Conservation (phyloP, 2,113 vertebrate genomes). For the Actinemys pallida region DNA sequence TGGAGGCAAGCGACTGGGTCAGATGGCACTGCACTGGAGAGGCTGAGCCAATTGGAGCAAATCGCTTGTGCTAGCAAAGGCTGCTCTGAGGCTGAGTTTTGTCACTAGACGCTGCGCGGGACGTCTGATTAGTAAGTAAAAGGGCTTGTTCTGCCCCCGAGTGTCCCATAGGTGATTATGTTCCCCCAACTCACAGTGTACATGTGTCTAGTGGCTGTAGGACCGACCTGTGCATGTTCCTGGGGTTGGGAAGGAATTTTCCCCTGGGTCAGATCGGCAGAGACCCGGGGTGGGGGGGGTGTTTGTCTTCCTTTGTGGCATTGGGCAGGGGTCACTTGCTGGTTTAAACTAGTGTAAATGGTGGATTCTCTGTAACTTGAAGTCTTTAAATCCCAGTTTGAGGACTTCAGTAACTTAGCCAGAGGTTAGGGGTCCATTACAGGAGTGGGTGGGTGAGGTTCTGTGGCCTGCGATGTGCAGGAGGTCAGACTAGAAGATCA, state of each 20-base stretch:
- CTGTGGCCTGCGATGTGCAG: background rate
- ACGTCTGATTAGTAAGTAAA: conserved; percentile 53
- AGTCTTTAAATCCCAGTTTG: background rate
- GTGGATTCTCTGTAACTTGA: background rate
- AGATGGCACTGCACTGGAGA: no score
- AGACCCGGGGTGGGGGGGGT: background rate
- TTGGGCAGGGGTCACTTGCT: background rate
- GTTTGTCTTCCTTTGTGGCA: background rate
- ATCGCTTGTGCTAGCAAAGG: background rate
- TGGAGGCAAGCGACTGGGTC: background rate
- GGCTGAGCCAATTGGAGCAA: background rate
- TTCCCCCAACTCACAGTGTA: background rate
- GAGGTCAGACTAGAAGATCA: background rate
- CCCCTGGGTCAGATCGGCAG: background rate
- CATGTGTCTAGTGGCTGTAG: no score
- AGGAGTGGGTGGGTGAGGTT: background rate
- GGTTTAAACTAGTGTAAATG: background rate
- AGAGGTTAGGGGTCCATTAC: background rate
- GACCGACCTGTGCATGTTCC: background rate
- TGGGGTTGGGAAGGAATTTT: background rate
- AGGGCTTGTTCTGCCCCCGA: background rate
- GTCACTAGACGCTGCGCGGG: background rate
- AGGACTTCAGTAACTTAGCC: background rate
- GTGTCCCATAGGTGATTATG: background rate
- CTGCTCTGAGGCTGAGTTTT: background rate